Evolutionary conservation across 2,113 vertebrate species (phyloP).

Genomic region (Tamias sibiricus): DNA sequence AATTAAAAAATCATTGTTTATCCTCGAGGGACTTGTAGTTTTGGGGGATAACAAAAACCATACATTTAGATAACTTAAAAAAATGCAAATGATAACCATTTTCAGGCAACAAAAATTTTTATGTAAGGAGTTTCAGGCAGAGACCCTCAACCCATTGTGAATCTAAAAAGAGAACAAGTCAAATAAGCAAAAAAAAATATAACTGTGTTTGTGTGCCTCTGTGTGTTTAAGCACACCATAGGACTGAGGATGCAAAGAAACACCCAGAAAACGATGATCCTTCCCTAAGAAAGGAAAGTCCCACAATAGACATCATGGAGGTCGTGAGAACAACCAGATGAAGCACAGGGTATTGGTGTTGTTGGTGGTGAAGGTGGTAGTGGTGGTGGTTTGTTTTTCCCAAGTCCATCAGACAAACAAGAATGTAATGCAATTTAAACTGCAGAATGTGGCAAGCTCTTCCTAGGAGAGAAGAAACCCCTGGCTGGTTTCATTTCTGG

Average conservation of each 20-base stretch:
- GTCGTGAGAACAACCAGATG: neutral
- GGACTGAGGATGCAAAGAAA: neutral
- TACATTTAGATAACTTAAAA: neutral
- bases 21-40: neutral
- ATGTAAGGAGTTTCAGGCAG: neutral
- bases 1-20: neutral
- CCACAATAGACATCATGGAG: neutral
- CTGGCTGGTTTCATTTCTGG: neutral
- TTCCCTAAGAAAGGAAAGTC: neutral
- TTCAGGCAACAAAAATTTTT: too few species aligned
- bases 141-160: too few species aligned
- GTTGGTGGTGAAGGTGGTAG: too few species aligned
- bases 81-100: neutral
- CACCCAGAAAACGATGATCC: neutral
- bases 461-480: neutral
- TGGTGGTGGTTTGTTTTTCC: neutral
- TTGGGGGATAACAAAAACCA: neutral
- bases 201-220: neutral
- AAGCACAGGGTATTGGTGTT: neutral
- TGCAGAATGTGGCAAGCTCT: neutral
- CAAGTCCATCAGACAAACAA: neutral
- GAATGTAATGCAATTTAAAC: neutral
- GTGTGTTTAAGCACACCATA: neutral
- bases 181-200: neutral
- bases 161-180: neutral